phyloP scores from a whole-genome alignment of 2,797 vertebrate species.

The Squalus acanthias region DNA sequence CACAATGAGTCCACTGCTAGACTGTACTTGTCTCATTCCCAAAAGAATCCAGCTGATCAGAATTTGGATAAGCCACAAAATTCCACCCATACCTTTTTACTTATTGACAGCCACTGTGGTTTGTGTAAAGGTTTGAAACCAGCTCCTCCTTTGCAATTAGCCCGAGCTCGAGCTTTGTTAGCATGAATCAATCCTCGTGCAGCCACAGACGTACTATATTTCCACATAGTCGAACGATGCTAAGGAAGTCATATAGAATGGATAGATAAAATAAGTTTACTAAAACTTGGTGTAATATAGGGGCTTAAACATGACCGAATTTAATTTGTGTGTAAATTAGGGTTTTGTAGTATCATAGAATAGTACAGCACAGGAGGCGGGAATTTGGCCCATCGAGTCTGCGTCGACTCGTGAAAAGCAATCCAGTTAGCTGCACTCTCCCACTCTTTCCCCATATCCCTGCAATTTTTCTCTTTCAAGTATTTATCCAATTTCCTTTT shows the following conservation, averaged over 20 bases:
- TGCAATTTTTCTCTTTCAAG: neutral
- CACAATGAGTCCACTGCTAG: neutral
- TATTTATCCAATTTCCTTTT: neutral
- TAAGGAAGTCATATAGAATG: conserved; percentile 48
- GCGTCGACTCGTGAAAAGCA: neutral
- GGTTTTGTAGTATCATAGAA: neutral
- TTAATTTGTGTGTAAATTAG: neutral
- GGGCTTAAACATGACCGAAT: neutral
- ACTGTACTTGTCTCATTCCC: neutral
- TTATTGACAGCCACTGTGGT: conserved; percentile 82
- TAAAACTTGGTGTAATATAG: neutral
- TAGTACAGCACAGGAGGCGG: neutral
- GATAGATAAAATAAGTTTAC: neutral
- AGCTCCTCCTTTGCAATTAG: conserved; percentile 59
- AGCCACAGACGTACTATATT: conserved; percentile 77
- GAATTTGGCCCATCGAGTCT: neutral
- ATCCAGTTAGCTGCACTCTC: neutral
- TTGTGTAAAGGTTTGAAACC: conserved; percentile 91
- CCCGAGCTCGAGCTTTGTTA: conserved; percentile 69
- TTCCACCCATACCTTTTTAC: conserved; percentile 70
- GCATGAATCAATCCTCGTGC: conserved; percentile 85
- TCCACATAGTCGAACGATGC: conserved; percentile 65
- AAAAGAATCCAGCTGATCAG: neutral
- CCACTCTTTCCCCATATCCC: neutral
- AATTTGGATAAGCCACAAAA: neutral